Percentiles rank a stretch among this genome's conserved stretches.
These are phyloP conservation scores for Calyptommatus sinebrachiatus DNA, from an alignment of 2,113 vertebrate genomes.

Conservation along the genomic window DNA sequence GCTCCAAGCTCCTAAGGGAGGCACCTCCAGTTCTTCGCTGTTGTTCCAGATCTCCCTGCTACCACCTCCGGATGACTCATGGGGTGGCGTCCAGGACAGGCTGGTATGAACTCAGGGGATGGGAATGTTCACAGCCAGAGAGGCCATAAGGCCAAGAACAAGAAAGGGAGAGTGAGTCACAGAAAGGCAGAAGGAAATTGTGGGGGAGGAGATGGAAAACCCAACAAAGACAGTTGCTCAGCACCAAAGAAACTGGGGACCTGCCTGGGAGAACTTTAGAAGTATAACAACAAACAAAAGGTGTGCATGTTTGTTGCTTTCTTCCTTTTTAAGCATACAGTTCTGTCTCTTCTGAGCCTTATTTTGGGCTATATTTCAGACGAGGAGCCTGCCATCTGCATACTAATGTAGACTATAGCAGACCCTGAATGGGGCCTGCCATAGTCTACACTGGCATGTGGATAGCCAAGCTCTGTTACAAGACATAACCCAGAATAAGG, in stretches of 20 bases:
- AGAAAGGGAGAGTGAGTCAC: conserved; percentile 34
- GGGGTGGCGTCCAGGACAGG: conserved; percentile 29
- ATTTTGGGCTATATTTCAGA: too few species aligned
- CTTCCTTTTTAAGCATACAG: neutral
- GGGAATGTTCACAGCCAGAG: conserved; percentile 22
- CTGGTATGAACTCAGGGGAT: conserved; percentile 33
- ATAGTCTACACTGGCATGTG: too few species aligned
- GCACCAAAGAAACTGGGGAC: neutral
- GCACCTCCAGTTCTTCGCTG: neutral
- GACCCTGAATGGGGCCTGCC: too few species aligned
- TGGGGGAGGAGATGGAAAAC: neutral
- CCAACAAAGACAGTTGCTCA: conserved; percentile 3
- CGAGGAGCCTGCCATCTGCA: too few species aligned
- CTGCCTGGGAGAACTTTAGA: neutral
- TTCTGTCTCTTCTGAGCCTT: neutral
- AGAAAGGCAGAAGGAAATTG: neutral
- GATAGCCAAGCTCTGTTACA: too few species aligned
- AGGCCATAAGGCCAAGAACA: conserved; percentile 22
- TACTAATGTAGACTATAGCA: too few species aligned
- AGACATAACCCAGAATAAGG: too few species aligned
- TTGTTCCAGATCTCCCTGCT: neutral
- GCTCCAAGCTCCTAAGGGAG: neutral
- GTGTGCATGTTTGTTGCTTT: too few species aligned
- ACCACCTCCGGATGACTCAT: conserved; percentile 31
- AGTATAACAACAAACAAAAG: neutral